Evolutionary conservation across 2,113 vertebrate genomes (phyloP).

Genomic region (Carassius carassius): DNA sequence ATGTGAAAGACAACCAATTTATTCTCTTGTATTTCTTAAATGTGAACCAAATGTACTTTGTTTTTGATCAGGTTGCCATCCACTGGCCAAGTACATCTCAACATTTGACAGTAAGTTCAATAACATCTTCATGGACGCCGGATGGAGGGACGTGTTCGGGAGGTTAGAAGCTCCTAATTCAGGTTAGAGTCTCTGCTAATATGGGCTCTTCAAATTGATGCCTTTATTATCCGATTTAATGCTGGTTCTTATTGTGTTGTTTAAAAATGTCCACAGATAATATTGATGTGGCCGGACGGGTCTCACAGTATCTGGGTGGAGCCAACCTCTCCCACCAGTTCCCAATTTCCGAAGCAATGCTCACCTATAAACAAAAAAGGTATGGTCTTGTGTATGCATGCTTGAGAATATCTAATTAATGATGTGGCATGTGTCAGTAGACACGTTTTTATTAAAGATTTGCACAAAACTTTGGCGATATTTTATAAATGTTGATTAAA

Average conservation of each 20-base stretch:
- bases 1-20: not conserved
- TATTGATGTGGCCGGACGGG: conserved; percentile 69
- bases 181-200: conserved; percentile 48
- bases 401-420: conserved; percentile 13
- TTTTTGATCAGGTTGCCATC: conserved; percentile 65
- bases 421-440: not conserved
- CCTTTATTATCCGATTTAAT: not conserved
- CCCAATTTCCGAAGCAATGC: conserved; percentile 84
- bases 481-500: too few species aligned
- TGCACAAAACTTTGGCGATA: too few species aligned
- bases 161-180: conserved; percentile 65
- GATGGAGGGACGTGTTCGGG: conserved; percentile 74
- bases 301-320: conserved; percentile 73
- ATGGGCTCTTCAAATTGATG: not conserved
- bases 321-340: conserved; percentile 81
- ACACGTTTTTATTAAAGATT: too few species aligned
- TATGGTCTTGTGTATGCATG: conserved; percentile 35
- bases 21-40: not conserved
- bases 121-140: conserved; percentile 72
- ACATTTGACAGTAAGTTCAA: conserved; percentile 72
- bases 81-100: conserved; percentile 72
- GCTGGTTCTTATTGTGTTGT: not conserved
- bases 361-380: conserved; percentile 81
- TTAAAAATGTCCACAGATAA: conserved; percentile 56
- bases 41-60: not conserved